These are phyloP conservation scores for Toxotes jaculatrix DNA, from an alignment of 2,113 vertebrate species.

Conservation along the genomic window DNA sequence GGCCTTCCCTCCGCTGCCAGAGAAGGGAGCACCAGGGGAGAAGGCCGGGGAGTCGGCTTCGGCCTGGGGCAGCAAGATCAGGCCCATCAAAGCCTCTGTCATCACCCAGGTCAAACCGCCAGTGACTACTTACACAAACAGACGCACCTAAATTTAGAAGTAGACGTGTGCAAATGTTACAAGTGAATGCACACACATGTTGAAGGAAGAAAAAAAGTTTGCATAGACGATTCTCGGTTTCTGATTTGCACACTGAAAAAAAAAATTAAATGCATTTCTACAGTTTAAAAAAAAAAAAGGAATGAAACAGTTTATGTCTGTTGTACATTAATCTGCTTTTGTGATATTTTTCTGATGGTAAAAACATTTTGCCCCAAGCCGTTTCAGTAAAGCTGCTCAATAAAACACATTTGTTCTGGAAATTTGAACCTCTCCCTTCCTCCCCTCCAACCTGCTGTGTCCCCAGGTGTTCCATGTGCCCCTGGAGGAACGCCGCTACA, in stretches of 20 bases:
- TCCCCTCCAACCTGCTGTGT: not conserved
- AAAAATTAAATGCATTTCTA: not conserved
- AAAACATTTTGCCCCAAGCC: not conserved
- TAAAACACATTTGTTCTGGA: not conserved
- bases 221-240: not conserved
- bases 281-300: not conserved
- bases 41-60: conserved; percentile 79
- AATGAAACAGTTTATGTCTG: not conserved
- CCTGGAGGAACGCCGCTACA: conserved; percentile 87
- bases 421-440: not conserved
- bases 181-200: not conserved
- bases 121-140: not conserved
- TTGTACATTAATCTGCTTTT: not conserved
- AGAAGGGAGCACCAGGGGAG: conserved; percentile 84
- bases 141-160: not conserved
- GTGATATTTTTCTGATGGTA: not conserved
- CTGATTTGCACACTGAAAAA: not conserved
- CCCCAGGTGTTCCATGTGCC: conserved; percentile 86
- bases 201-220: not conserved
- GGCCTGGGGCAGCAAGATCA: conserved; percentile 84
- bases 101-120: conserved; percentile 84
- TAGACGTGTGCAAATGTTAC: not conserved
- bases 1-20: conserved; percentile 85
- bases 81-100: conserved; percentile 85
- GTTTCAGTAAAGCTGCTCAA: not conserved